These are phyloP conservation scores for Drosophila leontia DNA, from an alignment of 1,140 invertebrate genomes.

Conservation along the genomic window DNA sequence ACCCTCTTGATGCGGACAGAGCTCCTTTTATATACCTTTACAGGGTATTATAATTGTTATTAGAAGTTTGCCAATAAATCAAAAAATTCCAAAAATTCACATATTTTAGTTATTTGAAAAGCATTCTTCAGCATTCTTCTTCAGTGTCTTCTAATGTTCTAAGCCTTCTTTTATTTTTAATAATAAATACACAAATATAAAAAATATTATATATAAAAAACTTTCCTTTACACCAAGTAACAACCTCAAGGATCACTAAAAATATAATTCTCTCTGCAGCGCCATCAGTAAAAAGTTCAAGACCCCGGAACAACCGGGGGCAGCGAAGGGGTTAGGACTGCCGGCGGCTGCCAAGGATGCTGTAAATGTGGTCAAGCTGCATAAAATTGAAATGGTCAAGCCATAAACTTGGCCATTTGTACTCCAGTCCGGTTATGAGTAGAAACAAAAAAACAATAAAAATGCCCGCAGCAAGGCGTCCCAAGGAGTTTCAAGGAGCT, in stretches of 20 bases:
- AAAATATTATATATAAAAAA: too few species aligned
- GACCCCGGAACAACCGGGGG: slow-evolving; percentile 44
- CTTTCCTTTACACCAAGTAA: background rate
- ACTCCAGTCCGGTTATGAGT: slow-evolving; percentile 61
- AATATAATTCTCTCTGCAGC: slow-evolving; percentile 3
- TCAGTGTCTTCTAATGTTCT: too few species aligned
- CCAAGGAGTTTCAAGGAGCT: slow-evolving; percentile 17
- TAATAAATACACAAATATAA: background rate
- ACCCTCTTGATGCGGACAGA: too few species aligned
- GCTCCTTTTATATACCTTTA: too few species aligned
- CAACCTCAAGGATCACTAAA: background rate
- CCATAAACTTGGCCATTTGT: slow-evolving; percentile 80
- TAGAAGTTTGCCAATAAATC: too few species aligned
- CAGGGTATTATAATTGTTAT: too few species aligned
- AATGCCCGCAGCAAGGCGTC: slow-evolving; percentile 16
- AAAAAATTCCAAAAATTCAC: too few species aligned
- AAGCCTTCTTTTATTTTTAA: too few species aligned
- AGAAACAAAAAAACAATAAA: slow-evolving; percentile 55
- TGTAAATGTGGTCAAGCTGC: slow-evolving; percentile 77
- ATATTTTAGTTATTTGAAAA: too few species aligned
- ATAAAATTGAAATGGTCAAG: slow-evolving; percentile 79
- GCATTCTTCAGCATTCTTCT: too few species aligned
- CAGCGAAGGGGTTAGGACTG: background rate
- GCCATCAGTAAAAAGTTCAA: slow-evolving; percentile 40
- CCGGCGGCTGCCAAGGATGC: slow-evolving; percentile 23